A percentile compares a stretch with the other conserved stretches of the same genome.
These are phyloP conservation scores for Callimorpha dominula DNA, from an alignment of 2,888 invertebrate genomes.

Conservation along the genomic window DNA sequence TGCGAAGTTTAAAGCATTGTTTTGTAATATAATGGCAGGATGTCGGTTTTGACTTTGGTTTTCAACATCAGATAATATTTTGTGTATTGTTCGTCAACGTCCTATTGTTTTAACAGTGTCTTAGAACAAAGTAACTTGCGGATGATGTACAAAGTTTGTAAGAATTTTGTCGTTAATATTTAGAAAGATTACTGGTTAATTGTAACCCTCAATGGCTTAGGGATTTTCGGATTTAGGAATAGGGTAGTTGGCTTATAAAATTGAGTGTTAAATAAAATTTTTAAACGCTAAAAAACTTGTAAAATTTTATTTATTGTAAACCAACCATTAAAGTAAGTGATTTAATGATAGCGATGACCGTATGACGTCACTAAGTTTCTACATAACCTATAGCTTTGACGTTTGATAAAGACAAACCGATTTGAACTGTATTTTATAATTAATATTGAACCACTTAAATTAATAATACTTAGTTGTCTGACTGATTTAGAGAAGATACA, in stretches of 20 bases:
- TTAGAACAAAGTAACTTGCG: neutral
- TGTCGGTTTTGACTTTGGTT: conserved; percentile 22
- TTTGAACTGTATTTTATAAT: no score
- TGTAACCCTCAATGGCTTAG: neutral
- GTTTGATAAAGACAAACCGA: no score
- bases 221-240: neutral
- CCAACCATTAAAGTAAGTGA: neutral
- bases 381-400: neutral
- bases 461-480: no score
- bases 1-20: conserved; percentile 32
- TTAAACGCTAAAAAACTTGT: no score
- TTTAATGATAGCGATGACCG: neutral
- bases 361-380: neutral
- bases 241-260: neutral
- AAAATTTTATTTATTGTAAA: neutral
- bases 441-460: no score
- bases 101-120: conserved; percentile 4
- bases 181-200: neutral
- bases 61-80: conserved; percentile 16
- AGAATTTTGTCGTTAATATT: conserved; percentile 8
- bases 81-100: conserved; percentile 9
- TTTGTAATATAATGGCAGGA: conserved; percentile 34
- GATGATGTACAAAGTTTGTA: neutral
- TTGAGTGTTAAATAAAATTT: no score
- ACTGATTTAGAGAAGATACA: no score